Conservation (phyloP, 2,888 invertebrate species). For the Eristalinus sepulchralis region DNA sequence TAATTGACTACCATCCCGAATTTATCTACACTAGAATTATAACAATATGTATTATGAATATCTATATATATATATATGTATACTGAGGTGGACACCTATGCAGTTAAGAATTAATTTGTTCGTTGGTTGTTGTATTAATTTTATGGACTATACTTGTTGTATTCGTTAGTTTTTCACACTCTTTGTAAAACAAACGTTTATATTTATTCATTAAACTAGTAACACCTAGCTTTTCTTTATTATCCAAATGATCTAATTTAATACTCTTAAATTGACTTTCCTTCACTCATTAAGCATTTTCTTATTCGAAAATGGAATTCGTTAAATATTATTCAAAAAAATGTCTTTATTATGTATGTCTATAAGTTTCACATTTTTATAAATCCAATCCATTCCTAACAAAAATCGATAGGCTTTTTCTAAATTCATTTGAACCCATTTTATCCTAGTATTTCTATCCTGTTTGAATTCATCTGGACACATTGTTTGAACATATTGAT, state of each 20-base stretch:
- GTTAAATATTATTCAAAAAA: neutral
- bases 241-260: slow-evolving; percentile 29
- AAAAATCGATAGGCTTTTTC: neutral
- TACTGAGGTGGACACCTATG: slow-evolving; percentile 44
- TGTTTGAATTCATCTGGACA: neutral
- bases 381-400: neutral
- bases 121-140: slow-evolving; percentile 5
- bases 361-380: neutral
- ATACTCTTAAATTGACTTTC: slow-evolving; percentile 34
- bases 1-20: slow-evolving; percentile 58
- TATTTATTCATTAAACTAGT: slow-evolving; percentile 3
- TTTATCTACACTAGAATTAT: slow-evolving; percentile 55
- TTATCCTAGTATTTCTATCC: neutral
- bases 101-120: slow-evolving; percentile 39
- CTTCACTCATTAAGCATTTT: slow-evolving; percentile 3
- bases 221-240: neutral
- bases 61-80: slow-evolving; percentile 41
- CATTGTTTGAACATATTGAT: neutral
- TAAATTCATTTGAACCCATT: neutral
- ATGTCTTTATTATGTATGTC: neutral
- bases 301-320: neutral
- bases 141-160: too few relatives aligned
- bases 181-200: neutral
- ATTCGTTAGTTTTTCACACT: slow-evolving; percentile 1
- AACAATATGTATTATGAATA: slow-evolving; percentile 38